phyloP scores from a whole-genome alignment of 1,140 invertebrate species.

The Bombus huntii region DNA sequence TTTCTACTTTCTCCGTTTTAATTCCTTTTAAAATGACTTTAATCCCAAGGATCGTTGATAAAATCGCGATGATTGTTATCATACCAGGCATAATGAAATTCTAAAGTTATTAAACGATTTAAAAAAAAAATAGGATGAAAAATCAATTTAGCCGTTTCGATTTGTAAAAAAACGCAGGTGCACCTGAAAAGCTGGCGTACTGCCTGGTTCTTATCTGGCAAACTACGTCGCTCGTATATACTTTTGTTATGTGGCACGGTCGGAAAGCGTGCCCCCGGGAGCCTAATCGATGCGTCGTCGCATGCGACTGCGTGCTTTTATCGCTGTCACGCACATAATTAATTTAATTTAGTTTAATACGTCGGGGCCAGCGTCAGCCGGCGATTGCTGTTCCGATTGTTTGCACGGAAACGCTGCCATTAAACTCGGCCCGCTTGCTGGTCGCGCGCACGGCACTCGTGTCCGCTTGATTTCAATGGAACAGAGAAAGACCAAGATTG shows the following conservation, averaged over 20 bases:
- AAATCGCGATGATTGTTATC: not conserved
- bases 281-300: conserved; percentile 80
- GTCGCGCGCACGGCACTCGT: conserved; percentile 57
- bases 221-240: conserved; percentile 22
- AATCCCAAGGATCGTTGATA: not conserved
- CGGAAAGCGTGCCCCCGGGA: conserved; percentile 70
- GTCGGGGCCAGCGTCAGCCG: conserved; percentile 71
- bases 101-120: not conserved
- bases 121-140: not conserved
- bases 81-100: not conserved
- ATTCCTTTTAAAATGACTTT: not conserved
- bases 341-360: conserved; percentile 83
- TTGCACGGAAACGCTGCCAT: conserved; percentile 79
- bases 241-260: conserved; percentile 34
- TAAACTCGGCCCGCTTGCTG: conserved; percentile 51
- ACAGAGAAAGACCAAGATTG: not conserved
- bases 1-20: not conserved
- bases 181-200: conserved; percentile 13
- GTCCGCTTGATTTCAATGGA: conserved; percentile 41
- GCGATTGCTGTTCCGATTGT: conserved; percentile 78
- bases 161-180: conserved; percentile 53
- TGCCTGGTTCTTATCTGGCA: conserved; percentile 49
- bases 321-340: conserved; percentile 83
- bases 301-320: conserved; percentile 81
- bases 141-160: not conserved